Evolutionary conservation across 2,888 invertebrate species (phyloP), one percentile per base, ranked within the genome.

Genomic region (Galerucella pusilla): DNA sequence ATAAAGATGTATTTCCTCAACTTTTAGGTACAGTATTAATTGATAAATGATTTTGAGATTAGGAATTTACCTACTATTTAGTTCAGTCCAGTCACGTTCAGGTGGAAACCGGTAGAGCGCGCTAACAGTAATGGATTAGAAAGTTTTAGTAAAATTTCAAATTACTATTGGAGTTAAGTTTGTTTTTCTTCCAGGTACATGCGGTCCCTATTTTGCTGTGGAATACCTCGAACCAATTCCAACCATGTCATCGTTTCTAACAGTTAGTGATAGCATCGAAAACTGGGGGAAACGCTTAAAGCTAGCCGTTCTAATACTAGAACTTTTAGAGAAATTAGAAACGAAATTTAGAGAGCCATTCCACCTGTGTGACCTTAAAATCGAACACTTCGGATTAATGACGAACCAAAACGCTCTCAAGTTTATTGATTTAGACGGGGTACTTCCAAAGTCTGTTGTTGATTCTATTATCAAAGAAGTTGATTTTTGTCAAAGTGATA

Each of bases 331-430:
- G 68, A 89, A 90, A 76, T 85, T 93, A 65, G 92, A 93, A 61
- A 88, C 87, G 42, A 89, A 87, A 57, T 89, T 92, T 76, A 89
- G 90, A 2, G 91, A 92, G 80, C 91, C 91, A 1, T 88, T 93
- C 75, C 89, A 92, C 82, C 86, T 94, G 35, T 94, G 94, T 85
- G 93, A 93, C 87, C 88, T 93, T 0, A 93, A 93, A 85, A 87
- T 91, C 76, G 90, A 90, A 75, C 92, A 93, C 83, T 93, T 94
- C 85, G 93, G 93, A 0, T 83, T 91, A 0, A 79, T 80, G 2
- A 85, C 87, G 57, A 89, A 89, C 59, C 83, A 82, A 42, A 89
- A 88, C 77, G 89, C 88, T 79, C 85, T 91, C n/a, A 91, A 92
- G 85, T 91, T 92, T 78, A 86, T 93, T 46, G 92, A 93, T 85